Evolutionary conservation across 2,888 invertebrate species (phyloP), one percentile per base, ranked within the genome.

Genomic region (Dicranocentrus wangi): DNA sequence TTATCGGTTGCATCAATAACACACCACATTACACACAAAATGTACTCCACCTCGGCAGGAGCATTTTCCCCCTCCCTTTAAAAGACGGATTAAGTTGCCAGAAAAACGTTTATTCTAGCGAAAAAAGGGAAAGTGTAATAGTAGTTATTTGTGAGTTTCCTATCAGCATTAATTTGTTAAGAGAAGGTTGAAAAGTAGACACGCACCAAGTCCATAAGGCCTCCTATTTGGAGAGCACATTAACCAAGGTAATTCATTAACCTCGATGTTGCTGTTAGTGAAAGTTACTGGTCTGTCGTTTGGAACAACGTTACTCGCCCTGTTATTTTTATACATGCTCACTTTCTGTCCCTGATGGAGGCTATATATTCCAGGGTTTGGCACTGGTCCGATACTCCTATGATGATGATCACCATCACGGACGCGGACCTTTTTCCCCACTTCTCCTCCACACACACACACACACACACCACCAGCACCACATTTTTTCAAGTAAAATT

Each of bases 171-270:
- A 79, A 79, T 79, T 79, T 79, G 71, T 66, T 65, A 58, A 71
- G n/a, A 71, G 78, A 58, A 65, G 32, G 70, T 53, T 77, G 76
- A 76, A 61, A 68, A 60, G 76, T 51, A 77, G 77, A 77, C 77
- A 77, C 77, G 43, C 66, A 66, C 65, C n/a, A 66, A 75, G 65
- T 75, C 65, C 43, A 66, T 75, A 76, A 47, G 66, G 66, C 51
- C 8, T 51, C 60, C 68, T 47, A 53, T 61, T n/a, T 77, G 32
- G 65, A 58, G 71, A 71, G 79, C 42, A 71, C 80, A 80, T 80
- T 80, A 80, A 60, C 47, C 65, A 66, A 73, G 68, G 72, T 73
- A 80, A 80, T 80, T 80, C 80, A 80, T 80, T 80, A 80, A 80
- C 80, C 80, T 73, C 69, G 73, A 73, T 69, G 80, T 60, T 47